Conservation (phyloP, 2,113 vertebrate genomes). For the Hippocampus barbouri region DNA sequence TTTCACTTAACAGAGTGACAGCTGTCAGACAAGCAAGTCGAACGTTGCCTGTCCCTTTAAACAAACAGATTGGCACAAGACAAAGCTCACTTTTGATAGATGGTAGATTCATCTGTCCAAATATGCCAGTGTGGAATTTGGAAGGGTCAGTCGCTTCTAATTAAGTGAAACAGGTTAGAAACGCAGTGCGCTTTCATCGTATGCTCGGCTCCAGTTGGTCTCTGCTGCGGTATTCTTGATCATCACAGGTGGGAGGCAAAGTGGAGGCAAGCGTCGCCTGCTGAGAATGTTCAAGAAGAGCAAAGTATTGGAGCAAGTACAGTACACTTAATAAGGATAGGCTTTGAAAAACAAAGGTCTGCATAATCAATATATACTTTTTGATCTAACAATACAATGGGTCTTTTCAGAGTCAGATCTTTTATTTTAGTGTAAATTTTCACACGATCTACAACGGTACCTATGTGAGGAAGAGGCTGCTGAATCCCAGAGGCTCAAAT, state of each 20-base stretch:
- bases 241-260: slow-evolving; percentile 61
- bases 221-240: slow-evolving; percentile 55
- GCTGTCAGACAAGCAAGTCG: not conserved
- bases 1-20: not conserved
- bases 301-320: slow-evolving; percentile 5
- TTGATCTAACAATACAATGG: not conserved
- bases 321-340: not conserved
- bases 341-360: not conserved
- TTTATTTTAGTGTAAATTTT: not conserved
- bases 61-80: not conserved
- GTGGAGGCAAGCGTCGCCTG: slow-evolving; percentile 35
- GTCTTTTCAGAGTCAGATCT: not conserved
- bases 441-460: not conserved
- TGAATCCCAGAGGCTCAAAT: not conserved
- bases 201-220: slow-evolving; percentile 54
- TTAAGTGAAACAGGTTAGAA: slow-evolving; percentile 23
- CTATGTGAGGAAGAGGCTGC: not conserved
- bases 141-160: slow-evolving; percentile 29
- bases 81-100: slow-evolving; percentile 8
- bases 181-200: slow-evolving; percentile 8
- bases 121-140: slow-evolving; percentile 14
- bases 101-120: slow-evolving; percentile 2
- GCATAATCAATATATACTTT: not conserved
- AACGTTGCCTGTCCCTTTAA: not conserved
- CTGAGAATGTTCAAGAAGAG: slow-evolving; percentile 32